Evolutionary conservation across 2,113 vertebrate genomes (phyloP), one percentile per base, ranked within the genome.

Genomic region (Neodon shergylaensis): DNA sequence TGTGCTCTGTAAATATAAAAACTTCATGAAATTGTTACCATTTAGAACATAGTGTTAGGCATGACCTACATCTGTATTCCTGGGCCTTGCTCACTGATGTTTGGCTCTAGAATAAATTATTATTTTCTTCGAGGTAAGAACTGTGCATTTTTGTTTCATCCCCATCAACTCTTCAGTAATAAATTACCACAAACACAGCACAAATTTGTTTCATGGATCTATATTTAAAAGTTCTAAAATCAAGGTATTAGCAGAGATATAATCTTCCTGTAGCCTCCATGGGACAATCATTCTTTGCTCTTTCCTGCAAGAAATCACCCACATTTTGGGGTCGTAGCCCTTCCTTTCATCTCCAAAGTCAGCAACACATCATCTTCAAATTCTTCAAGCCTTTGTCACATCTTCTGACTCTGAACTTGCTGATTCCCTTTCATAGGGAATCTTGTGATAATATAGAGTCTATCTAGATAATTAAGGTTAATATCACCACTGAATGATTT

Each of bases 221-320:
- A 68, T 81, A 36, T 72, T 97, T 63, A 49, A 61, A 72, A 65
- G 21, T 91, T 31, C 70, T 92, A 87, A 95, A 95, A 91, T 95
- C 49, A 82, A 94, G 21, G 24, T 47, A 21, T 90, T 42, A 68
- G 7, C 78, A 84, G 12, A 89, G 49, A 42, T 94, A 7, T 31
- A 13, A 47, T 88, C 33, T 39, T 95, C 90, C 13, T 58, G 47
- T 33, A 49, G 63, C 13, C 36, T 92, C 54, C 52, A 31, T 3
- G 58, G 84, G 42, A 91, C 17, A 92, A 49, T 85, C 7, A 82
- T 83, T 76, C 10, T 61, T 97, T 88, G 22, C 26, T 92, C 83
- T 93, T 92, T 76, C 81, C 11, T 86, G 82, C 58, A 90, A 70
- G 84, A 83, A 16, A 65, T 65, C 5, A 81, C 58, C 4, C 47